phyloP scores from a whole-genome alignment of 2,113 vertebrate genomes.

The Axis porcinus region DNA sequence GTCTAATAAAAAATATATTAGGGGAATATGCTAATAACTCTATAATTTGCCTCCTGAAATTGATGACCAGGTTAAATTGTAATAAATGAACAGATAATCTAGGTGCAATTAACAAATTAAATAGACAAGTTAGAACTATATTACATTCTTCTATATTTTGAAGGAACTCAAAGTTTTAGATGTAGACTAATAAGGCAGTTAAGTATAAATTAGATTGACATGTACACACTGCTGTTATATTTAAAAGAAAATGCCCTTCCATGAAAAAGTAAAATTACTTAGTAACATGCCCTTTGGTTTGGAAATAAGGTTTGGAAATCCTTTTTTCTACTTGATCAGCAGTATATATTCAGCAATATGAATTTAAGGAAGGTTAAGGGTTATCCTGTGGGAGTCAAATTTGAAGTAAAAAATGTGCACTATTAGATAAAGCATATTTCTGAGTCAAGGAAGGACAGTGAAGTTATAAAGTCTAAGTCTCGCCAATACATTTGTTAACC shows the following conservation, averaged over 20 bases:
- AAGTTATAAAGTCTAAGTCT: conserved; percentile 9
- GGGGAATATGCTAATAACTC: neutral
- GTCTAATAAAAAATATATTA: neutral
- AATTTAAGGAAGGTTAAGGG: neutral
- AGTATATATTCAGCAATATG: neutral
- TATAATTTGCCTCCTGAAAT: neutral
- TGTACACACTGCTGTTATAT: neutral
- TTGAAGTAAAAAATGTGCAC: neutral
- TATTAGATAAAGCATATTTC: neutral
- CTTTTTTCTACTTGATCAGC: neutral
- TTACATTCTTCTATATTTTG: conserved; percentile 7
- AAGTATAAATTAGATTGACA: neutral
- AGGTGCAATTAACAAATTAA: neutral
- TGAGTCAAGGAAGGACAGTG: neutral
- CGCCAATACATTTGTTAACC: neutral
- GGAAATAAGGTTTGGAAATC: neutral
- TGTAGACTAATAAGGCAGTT: neutral
- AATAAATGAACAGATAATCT: neutral
- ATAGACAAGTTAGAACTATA: neutral
- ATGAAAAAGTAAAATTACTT: neutral
- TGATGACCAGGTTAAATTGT: neutral
- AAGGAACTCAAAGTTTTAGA: neutral
- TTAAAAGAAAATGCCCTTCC: neutral
- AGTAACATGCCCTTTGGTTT: neutral
- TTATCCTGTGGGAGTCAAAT: neutral